These are phyloP conservation scores for Drosophila teissieri DNA, from an alignment of 1,140 invertebrate species.

Conservation along the genomic window DNA sequence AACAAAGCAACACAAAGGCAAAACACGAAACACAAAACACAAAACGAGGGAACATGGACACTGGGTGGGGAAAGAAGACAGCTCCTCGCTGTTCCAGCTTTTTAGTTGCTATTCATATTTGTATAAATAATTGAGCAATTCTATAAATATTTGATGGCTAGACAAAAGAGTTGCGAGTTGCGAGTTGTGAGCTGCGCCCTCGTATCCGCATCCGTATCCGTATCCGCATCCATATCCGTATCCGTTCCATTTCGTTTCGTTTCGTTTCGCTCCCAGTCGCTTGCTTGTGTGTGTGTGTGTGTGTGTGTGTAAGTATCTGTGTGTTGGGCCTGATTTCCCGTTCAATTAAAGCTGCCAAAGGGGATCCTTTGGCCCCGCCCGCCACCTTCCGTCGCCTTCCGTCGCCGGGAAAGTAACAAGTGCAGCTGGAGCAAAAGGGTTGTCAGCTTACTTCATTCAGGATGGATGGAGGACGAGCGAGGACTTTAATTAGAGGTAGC, in stretches of 20 bases:
- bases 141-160: slow-evolving; percentile 78
- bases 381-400: too few species aligned
- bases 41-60: background rate
- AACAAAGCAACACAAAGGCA: slow-evolving; percentile 69
- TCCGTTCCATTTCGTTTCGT: slow-evolving; percentile 27
- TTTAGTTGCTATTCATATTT: slow-evolving; percentile 83
- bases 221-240: slow-evolving; percentile 35
- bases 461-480: background rate
- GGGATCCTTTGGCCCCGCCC: slow-evolving; percentile 6
- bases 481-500: slow-evolving; percentile 69
- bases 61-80: background rate
- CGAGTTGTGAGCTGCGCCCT: slow-evolving; percentile 59
- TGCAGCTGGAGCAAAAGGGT: slow-evolving; percentile 36
- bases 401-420: slow-evolving; percentile 33
- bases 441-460: slow-evolving; percentile 4
- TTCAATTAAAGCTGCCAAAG: slow-evolving; percentile 68
- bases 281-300: slow-evolving; percentile 15
- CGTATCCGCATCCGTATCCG: slow-evolving; percentile 30
- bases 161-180: slow-evolving; percentile 74
- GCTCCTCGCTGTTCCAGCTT: slow-evolving; percentile 30
- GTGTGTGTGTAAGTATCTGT: slow-evolving; percentile 28
- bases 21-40: slow-evolving; percentile 3
- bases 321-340: slow-evolving; percentile 34
- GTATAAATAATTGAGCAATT: slow-evolving; percentile 76
- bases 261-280: slow-evolving; percentile 25